These are phyloP conservation scores for Musca vetustissima DNA, from an alignment of 1,140 invertebrate species.

Conservation along the genomic window DNA sequence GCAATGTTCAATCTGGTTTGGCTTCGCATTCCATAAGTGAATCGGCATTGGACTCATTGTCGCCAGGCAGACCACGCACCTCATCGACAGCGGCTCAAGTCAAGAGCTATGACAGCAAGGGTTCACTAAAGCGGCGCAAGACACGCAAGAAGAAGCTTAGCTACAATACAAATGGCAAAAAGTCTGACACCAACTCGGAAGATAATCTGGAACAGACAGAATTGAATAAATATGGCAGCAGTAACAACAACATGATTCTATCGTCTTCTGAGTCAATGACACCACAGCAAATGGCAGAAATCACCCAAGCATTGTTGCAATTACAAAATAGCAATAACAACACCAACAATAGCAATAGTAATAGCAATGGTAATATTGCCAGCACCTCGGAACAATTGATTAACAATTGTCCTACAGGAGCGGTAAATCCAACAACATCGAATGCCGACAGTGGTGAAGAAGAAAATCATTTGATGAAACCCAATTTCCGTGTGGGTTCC, in stretches of 20 bases:
- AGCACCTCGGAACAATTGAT: neutral
- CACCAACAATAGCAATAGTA: constrained; percentile 33
- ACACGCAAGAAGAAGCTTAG: constrained; percentile 65
- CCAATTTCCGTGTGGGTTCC: constrained; percentile 64
- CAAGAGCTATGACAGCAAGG: constrained; percentile 54
- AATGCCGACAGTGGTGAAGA: constrained; percentile 31
- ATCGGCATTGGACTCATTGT: constrained; percentile 76
- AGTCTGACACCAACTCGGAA: constrained; percentile 10
- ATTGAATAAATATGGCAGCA: neutral
- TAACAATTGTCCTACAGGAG: constrained; percentile 15
- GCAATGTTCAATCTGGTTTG: constrained; percentile 50
- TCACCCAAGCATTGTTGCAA: constrained; percentile 46
- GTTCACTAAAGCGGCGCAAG: constrained; percentile 64
- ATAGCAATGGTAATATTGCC: constrained; percentile 7
- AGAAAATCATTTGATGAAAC: constrained; percentile 55
- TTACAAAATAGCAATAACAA: constrained; percentile 38
- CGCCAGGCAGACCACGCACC: constrained; percentile 53
- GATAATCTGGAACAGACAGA: constrained; percentile 1
- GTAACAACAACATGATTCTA: neutral
- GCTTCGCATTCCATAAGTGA: constrained; percentile 79
- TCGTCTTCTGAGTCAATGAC: constrained; percentile 49
- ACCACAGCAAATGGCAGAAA: constrained; percentile 57
- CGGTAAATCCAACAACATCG: constrained; percentile 43
- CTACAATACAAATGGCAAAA: constrained; percentile 12
- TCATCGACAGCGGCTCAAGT: constrained; percentile 44